These are phyloP conservation scores for Neopipo cinnamomea DNA, from an alignment of 2,113 vertebrate genomes.

Conservation along the genomic window DNA sequence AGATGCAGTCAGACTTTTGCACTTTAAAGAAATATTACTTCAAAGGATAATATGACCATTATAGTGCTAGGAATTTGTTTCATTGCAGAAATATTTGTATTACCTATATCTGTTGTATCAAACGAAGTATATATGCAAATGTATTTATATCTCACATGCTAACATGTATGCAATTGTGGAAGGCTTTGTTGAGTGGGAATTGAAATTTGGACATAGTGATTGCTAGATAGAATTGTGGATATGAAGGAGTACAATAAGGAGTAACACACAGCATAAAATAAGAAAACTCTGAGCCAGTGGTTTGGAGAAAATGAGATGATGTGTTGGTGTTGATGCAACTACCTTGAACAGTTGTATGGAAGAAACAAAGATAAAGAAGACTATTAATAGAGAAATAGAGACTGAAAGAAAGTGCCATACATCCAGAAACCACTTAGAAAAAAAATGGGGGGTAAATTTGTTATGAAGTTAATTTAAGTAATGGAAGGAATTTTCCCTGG, in stretches of 20 bases:
- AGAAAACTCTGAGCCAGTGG: not conserved
- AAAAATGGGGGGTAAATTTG: fast-evolving
- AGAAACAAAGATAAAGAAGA: not conserved
- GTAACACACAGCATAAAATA: not conserved
- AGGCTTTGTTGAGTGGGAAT: not conserved
- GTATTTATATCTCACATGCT: not conserved
- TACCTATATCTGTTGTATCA: not conserved
- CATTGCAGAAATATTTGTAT: not conserved
- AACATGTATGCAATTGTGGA: not conserved
- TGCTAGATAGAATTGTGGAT: not conserved
- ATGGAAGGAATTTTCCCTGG: not conserved
- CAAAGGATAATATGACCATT: not conserved
- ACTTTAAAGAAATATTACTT: not conserved
- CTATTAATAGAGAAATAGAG: not conserved
- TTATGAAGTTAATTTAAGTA: not conserved
- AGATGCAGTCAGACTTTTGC: not conserved
- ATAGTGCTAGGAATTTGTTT: not conserved
- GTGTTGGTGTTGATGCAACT: not conserved
- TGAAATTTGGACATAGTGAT: not conserved
- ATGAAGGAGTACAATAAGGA: not conserved
- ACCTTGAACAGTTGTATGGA: not conserved
- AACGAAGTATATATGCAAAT: not conserved
- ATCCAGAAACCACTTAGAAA: not conserved
- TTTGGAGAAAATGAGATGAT: not conserved
- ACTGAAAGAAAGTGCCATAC: not conserved